Percentiles rank a stretch among this genome's conserved stretches.
Evolutionary conservation across 1,140 invertebrate species (phyloP).

Genomic region (Cecropterus lyciades): DNA sequence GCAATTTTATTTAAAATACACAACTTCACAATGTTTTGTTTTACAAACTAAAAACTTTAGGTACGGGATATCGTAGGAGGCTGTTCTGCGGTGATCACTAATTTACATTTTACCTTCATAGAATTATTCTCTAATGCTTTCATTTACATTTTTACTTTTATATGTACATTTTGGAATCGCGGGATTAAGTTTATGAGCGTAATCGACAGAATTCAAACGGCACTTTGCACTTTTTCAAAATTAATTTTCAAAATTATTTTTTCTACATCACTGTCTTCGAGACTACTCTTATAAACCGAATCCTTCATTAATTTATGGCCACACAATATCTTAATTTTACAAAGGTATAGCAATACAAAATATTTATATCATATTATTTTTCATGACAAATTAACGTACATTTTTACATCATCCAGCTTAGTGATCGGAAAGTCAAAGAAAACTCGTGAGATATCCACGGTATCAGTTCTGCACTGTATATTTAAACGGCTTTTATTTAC

Average conservation of each 20-base stretch:
- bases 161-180: slow-evolving; percentile 65
- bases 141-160: slow-evolving; percentile 73
- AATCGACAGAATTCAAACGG: slow-evolving; percentile 27
- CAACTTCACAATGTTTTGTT: slow-evolving; percentile 83
- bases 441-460: slow-evolving; percentile 52
- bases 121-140: slow-evolving; percentile 67
- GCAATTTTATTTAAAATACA: slow-evolving; percentile 84
- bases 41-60: slow-evolving; percentile 82
- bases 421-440: slow-evolving; percentile 53
- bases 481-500: slow-evolving; percentile 70
- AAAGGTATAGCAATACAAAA: slow-evolving; percentile 68
- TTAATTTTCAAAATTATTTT: background rate
- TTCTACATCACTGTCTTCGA: slow-evolving; percentile 13
- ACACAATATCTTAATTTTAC: slow-evolving; percentile 79
- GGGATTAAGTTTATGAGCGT: slow-evolving; percentile 48
- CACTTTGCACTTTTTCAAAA: background rate
- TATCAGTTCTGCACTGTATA: slow-evolving; percentile 62
- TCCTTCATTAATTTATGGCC: slow-evolving; percentile 69
- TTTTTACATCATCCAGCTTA: slow-evolving; percentile 54
- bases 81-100: slow-evolving; percentile 72
- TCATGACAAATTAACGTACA: slow-evolving; percentile 56
- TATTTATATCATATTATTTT: slow-evolving; percentile 51
- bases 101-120: slow-evolving; percentile 71
- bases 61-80: slow-evolving; percentile 78
- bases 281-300: slow-evolving; percentile 55